Conservation (phyloP, 2,888 invertebrate genomes). For the Clunio marinus region DNA sequence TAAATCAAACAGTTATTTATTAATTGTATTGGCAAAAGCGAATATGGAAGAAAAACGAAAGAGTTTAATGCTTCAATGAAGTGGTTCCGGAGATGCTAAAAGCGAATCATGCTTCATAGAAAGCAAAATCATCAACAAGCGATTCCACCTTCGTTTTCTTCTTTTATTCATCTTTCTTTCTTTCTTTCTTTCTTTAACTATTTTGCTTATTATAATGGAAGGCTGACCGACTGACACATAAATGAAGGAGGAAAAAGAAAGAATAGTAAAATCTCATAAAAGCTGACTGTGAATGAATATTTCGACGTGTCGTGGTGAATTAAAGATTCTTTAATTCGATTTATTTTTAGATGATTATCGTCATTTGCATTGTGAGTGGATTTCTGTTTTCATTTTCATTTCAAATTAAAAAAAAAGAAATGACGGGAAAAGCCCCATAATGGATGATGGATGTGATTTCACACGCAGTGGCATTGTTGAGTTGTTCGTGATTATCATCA, state of each 20-base stretch:
- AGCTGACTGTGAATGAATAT: no score
- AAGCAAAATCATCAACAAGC: slow-evolving; percentile 27
- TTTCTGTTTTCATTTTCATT: no score
- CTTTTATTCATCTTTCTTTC: neutral
- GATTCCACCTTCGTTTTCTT: slow-evolving; percentile 37
- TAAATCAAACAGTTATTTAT: neutral
- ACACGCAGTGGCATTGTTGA: no score
- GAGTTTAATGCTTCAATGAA: neutral
- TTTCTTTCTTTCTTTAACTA: slow-evolving; percentile 28
- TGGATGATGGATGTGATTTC: no score
- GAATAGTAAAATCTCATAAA: no score
- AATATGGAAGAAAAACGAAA: neutral
- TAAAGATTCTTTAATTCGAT: no score
- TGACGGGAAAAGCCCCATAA: no score
- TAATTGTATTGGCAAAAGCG: neutral
- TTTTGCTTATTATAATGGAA: slow-evolving; percentile 14
- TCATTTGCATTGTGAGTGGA: no score
- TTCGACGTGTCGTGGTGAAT: no score
- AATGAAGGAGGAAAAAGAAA: neutral
- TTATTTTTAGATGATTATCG: no score
- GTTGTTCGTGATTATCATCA: no score
- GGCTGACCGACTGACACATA: slow-evolving; percentile 36
- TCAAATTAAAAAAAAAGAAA: no score
- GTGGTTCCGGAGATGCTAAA: neutral
- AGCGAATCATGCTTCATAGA: slow-evolving; percentile 7